Evolutionary conservation across 2,797 vertebrate genomes (phyloP).

Genomic region (Alfaro cultratus): DNA sequence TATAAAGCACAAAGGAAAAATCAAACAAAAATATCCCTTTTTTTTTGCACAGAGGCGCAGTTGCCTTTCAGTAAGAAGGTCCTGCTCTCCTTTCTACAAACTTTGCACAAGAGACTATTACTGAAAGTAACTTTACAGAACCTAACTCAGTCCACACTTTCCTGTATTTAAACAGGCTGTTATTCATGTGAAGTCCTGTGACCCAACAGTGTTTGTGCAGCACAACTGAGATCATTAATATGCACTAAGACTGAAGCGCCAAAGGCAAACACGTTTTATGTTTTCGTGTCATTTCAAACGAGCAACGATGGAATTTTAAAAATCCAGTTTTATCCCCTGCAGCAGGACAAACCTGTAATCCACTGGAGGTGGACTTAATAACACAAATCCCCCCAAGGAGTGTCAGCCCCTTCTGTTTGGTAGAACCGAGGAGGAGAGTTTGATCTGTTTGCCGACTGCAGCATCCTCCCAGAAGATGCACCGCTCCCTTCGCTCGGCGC

Average conservation of each 20-base stretch:
- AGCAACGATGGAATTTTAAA: slow-evolving; percentile 38
- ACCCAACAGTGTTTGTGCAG: slow-evolving; percentile 41
- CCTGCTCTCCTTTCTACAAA: not conserved
- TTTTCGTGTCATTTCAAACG: slow-evolving; percentile 48
- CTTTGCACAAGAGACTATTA: not conserved
- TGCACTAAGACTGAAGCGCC: slow-evolving; percentile 58
- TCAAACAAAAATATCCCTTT: not conserved
- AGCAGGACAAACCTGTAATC: slow-evolving; percentile 30
- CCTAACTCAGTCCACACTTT: slow-evolving; percentile 8
- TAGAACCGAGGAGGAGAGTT: slow-evolving; percentile 18
- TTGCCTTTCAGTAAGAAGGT: too few relatives aligned
- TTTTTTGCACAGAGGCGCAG: not conserved
- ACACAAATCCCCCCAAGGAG: slow-evolving; percentile 28
- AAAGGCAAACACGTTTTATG: slow-evolving; percentile 55
- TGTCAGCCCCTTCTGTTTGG: slow-evolving; percentile 12
- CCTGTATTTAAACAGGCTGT: slow-evolving; percentile 35
- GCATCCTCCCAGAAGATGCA: slow-evolving; percentile 15
- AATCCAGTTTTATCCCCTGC: slow-evolving; percentile 19
- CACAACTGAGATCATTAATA: slow-evolving; percentile 58
- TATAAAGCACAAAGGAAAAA: not conserved
- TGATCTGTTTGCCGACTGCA: slow-evolving; percentile 35
- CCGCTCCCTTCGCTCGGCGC: slow-evolving; percentile 7
- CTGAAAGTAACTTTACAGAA: not conserved
- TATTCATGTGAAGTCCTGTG: slow-evolving; percentile 27
- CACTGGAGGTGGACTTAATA: slow-evolving; percentile 27